Evolutionary conservation across 2,797 vertebrate species (phyloP), one percentile per base, ranked within the genome.

Genomic region (Sebastes glaucus): DNA sequence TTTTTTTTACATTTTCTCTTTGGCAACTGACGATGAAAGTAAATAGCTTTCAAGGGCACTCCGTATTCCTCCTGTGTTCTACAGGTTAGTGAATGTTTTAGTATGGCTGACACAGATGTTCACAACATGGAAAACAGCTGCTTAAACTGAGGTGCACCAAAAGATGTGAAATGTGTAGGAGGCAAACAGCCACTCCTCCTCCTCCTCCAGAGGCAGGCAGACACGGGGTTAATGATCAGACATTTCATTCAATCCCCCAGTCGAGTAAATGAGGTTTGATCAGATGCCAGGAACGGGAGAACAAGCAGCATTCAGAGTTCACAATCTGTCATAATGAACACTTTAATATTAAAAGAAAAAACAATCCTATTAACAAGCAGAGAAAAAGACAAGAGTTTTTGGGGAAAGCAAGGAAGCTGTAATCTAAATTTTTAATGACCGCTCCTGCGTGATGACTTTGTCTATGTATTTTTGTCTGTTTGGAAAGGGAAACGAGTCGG

Each of bases 361-460:
- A 92, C 91, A 90, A 87, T 91, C 88, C 85, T 78, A 90, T 93
- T 90, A 94, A 88, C 60, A 80, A 89, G 86, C 82, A 82, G 80
- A 88, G 87, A 82, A 42, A 57, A 86, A 92, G 80, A 92, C 79
- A 60, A 75, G 79, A 76, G 69, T 86, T 94, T 90, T 87, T 22
- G 4, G 69, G 52, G 85, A 86, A 52, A 86, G 87, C 72, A 75
- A 64, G 82, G 81, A 91, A 92, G 91, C 90, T 83, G 86, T 82
- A 87, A 87, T 93, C 83, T 94, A 90, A 94, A 95, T 93, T 91
- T 93, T 94, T 94, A 93, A 96, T 95, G 88, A 49, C 78, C 25
- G 16, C 83, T 93, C 83, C 86, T 83, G 77, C 77, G 62, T 88
- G 91, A 90, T 88, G 71, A 82, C 71, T 83, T 85, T 81, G 77